Evolutionary conservation across 1,140 invertebrate species (phyloP).

Genomic region (Pteromalus puparum): DNA sequence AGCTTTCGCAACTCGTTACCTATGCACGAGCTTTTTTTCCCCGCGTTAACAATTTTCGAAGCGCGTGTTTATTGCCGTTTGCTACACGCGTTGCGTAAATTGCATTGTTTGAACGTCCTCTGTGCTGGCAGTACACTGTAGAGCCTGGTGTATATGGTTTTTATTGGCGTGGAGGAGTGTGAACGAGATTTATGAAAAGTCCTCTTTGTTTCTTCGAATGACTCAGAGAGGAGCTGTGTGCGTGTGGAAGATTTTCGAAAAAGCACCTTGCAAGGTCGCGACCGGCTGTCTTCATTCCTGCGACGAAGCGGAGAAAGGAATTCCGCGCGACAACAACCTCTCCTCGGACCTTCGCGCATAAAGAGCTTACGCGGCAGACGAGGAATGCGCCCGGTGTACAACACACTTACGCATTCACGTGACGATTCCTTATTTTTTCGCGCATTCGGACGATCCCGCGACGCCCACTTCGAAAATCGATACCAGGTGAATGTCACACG

Average conservation of each 20-base stretch:
- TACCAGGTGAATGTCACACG: conserved; percentile 25
- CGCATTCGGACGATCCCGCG: not conserved
- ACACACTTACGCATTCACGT: not conserved
- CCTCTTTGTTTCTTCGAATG: not conserved
- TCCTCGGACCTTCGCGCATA: not conserved
- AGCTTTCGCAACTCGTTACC: conserved; percentile 25
- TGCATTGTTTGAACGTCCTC: not conserved
- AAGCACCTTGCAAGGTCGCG: not conserved
- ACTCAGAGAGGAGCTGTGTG: not conserved
- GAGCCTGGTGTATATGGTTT: not conserved
- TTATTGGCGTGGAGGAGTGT: not conserved
- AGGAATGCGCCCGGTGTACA: not conserved
- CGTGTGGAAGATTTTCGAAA: not conserved
- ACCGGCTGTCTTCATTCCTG: not conserved
- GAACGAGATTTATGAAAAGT: not conserved
- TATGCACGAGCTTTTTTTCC: not conserved
- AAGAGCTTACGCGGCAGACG: not conserved
- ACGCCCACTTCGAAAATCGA: not conserved
- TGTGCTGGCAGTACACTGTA: not conserved
- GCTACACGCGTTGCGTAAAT: not conserved
- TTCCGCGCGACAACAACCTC: not conserved
- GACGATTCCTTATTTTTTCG: not conserved
- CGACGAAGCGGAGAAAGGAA: not conserved
- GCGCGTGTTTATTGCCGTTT: not conserved
- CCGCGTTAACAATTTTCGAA: not conserved